phyloP scores from a whole-genome alignment of 2,888 invertebrate species.

The Arenicola marina region DNA sequence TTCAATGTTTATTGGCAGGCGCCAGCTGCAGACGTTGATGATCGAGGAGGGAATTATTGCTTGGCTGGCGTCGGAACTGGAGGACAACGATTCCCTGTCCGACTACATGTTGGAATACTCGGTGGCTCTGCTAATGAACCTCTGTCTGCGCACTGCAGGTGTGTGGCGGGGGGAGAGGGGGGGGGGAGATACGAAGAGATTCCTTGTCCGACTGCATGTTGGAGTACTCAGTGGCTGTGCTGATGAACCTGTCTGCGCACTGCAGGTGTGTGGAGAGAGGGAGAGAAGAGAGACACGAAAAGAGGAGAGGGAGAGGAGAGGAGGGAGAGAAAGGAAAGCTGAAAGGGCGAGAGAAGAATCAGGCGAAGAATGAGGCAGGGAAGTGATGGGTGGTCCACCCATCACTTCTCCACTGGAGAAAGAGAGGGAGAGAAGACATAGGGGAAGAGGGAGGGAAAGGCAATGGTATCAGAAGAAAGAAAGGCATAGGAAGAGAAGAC shows the following conservation, averaged over 20 bases:
- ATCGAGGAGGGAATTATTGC: slow-evolving; percentile 69
- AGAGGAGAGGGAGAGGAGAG: too few species aligned
- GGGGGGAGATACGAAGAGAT: neutral
- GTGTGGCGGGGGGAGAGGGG: slow-evolving; percentile 2
- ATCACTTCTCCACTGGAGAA: too few species aligned
- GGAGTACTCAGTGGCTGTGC: slow-evolving; percentile 70
- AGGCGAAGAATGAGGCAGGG: too few species aligned
- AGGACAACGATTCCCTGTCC: slow-evolving; percentile 61
- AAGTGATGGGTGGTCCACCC: too few species aligned
- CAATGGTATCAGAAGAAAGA: too few species aligned
- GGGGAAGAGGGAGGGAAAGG: too few species aligned
- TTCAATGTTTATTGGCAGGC: slow-evolving; percentile 48
- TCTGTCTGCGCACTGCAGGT: slow-evolving; percentile 69
- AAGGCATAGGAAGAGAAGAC: too few species aligned
- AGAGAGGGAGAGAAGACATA: too few species aligned
- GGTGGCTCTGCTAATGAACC: slow-evolving; percentile 72
- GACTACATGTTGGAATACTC: slow-evolving; percentile 71
- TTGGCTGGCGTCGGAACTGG: slow-evolving; percentile 68
- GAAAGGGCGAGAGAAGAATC: too few species aligned
- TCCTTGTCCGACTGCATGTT: slow-evolving; percentile 66
- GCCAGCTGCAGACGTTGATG: slow-evolving; percentile 68
- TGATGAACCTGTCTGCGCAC: slow-evolving; percentile 73
- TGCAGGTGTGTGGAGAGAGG: too few species aligned
- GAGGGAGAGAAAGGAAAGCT: too few species aligned
- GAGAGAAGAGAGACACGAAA: too few species aligned